Percentiles rank a stretch among this genome's conserved stretches.
Conservation (phyloP, 2,113 vertebrate species). For the Hymenochirus boettgeri region DNA sequence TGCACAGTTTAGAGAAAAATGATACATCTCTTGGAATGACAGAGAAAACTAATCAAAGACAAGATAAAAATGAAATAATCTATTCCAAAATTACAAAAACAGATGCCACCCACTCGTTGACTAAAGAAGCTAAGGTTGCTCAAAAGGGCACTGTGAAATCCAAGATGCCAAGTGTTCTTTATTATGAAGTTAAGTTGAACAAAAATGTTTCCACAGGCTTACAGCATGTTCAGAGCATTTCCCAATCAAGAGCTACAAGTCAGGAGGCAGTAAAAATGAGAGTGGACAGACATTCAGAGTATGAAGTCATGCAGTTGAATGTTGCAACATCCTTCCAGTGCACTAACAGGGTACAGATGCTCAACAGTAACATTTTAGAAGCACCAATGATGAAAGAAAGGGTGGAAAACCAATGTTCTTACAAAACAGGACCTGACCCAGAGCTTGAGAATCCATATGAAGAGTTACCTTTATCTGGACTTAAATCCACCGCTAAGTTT, state of each 20-base stretch:
- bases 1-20: not conserved
- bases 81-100: conserved; percentile 8
- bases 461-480: conserved; percentile 47
- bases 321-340: conserved; percentile 3
- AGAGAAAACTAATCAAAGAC: not conserved
- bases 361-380: conserved; percentile 1
- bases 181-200: conserved; percentile 51
- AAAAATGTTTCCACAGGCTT: conserved; percentile 47
- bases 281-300: conserved; percentile 16
- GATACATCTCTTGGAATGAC: not conserved
- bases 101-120: conserved; percentile 7
- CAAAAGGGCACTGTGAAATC: not conserved
- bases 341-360: not conserved
- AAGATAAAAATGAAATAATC: conserved; percentile 2
- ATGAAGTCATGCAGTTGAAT: conserved; percentile 20
- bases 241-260: not conserved
- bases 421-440: conserved; percentile 24
- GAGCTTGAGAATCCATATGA: conserved; percentile 46
- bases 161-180: conserved; percentile 30
- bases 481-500: not conserved
- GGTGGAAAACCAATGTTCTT: conserved; percentile 12
- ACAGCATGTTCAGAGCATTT: no score
- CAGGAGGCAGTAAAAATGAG: conserved; percentile 26
- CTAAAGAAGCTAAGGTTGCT: conserved; percentile 17
- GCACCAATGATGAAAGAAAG: not conserved